These are phyloP conservation scores for Butastur rufipennis DNA, from an alignment of 2,113 vertebrate species.

Conservation along the genomic window DNA sequence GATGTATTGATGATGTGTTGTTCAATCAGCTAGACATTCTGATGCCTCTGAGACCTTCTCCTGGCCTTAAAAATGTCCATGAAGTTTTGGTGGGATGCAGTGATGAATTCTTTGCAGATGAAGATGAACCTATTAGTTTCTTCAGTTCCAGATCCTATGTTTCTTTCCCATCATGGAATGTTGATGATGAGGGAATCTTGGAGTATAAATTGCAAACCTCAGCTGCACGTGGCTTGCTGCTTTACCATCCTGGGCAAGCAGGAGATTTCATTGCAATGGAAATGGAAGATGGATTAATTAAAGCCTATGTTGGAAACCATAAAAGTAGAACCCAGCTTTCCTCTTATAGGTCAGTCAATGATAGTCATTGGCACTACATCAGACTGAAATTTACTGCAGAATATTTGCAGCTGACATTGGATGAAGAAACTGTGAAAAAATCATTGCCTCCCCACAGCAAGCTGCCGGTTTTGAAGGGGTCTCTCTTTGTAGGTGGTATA, in stretches of 20 bases:
- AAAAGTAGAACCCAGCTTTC: slow-evolving; percentile 73
- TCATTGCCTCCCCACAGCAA: slow-evolving; percentile 65
- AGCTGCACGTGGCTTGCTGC: slow-evolving; percentile 78
- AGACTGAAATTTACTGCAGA: slow-evolving; percentile 75
- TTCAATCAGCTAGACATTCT: slow-evolving; percentile 85
- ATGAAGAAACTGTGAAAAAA: slow-evolving; percentile 77
- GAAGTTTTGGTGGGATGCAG: slow-evolving; percentile 89
- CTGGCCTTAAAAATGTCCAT: slow-evolving; percentile 82
- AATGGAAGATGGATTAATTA: slow-evolving; percentile 80
- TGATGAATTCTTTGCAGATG: slow-evolving; percentile 85
- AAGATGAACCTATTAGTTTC: slow-evolving; percentile 87
- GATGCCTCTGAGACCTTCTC: slow-evolving; percentile 80
- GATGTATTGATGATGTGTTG: slow-evolving; percentile 83
- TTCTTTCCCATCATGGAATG: slow-evolving; percentile 77
- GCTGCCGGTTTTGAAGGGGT: slow-evolving; percentile 72
- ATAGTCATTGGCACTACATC: slow-evolving; percentile 83
- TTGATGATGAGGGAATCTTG: slow-evolving; percentile 66
- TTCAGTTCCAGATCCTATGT: slow-evolving; percentile 90
- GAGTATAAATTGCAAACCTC: slow-evolving; percentile 81
- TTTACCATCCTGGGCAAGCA: slow-evolving; percentile 80
- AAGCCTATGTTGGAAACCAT: slow-evolving; percentile 73
- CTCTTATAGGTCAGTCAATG: slow-evolving; percentile 73
- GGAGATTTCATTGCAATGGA: slow-evolving; percentile 85
- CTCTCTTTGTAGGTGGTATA: slow-evolving; percentile 84
- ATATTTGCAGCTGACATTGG: slow-evolving; percentile 80